Base-by-base conservation (phyloP, 2,888 invertebrate species). In the Leptopilina syphax region DNA sequence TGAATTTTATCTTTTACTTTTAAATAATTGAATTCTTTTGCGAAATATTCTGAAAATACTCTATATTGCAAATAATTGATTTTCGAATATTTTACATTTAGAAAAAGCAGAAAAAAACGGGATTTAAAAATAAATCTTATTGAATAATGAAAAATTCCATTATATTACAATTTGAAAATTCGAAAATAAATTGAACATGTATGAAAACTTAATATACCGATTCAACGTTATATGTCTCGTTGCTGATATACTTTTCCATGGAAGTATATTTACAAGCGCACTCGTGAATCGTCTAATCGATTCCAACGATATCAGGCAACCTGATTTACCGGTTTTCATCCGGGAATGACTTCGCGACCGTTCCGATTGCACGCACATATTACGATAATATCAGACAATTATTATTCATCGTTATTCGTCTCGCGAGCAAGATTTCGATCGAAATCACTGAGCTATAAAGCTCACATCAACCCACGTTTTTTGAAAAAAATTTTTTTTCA, bases 221-320 rank as follows among this genome's bases (percentile, higher is more conserved):
- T 18, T 18, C 18, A 18, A 18, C 18, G 18, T 18, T 18, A 18
- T 18, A 18, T 18, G 18, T 18, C 18, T 8, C 44, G 44, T 44
- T 44, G 44, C 44, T 44, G 44, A 44, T 44, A 73, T 77, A 73
- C 44, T 80, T 80, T 80, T 80, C 77, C 73, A 77, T 50, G 81
- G 83, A 84, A 84, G 85, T 85, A 85, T 86, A 85, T 86, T 86
- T 87, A 86, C 85, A 85, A 83, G 82, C 77, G 73, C 76, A 82
- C 78, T 67, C 79, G 81, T 77, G 80, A 83, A 77, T 82, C 83
- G 83, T 84, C 84, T 86, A 86, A 88, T 87, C 87, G 86, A 87
- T 88, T 88, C 84, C 85, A 81, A 85, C 83, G 87, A 87, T 87
- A 86, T 86, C 85, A 85, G 84, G 77, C 80, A 81, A 86, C 84